These are phyloP conservation scores for Osmoderma eremita DNA, from an alignment of 2,888 invertebrate genomes.

Conservation along the genomic window DNA sequence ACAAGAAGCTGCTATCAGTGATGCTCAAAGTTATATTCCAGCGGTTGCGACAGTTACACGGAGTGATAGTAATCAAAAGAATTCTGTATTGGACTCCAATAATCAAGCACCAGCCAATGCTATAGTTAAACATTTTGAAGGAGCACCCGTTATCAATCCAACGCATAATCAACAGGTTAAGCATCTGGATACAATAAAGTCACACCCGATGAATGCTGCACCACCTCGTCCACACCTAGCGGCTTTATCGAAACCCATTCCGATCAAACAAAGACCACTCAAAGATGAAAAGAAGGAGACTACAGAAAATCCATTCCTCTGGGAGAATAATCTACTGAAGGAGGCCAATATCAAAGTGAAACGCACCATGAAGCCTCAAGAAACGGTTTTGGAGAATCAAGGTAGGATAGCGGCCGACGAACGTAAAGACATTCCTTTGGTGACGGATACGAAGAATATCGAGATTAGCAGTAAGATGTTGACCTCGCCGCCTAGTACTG, in stretches of 20 bases:
- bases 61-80: background rate
- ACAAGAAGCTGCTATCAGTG: background rate
- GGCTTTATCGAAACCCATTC: too few relatives aligned
- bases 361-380: slow-evolving; percentile 13
- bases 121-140: background rate
- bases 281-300: slow-evolving; percentile 10
- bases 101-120: too few relatives aligned
- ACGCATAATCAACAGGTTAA: background rate
- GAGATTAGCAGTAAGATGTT: slow-evolving; percentile 37
- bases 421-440: slow-evolving; percentile 22
- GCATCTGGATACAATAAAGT: too few relatives aligned
- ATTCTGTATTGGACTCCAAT: too few relatives aligned
- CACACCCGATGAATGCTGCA: too few relatives aligned
- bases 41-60: background rate
- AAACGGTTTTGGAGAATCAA: slow-evolving; percentile 14
- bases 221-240: too few relatives aligned
- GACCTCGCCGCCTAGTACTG: slow-evolving; percentile 5
- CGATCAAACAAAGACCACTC: background rate
- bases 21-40: slow-evolving; percentile 4
- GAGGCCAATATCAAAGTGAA: slow-evolving; percentile 40
- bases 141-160: background rate
- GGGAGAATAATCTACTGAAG: slow-evolving; percentile 40
- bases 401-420: slow-evolving; percentile 19
- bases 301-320: slow-evolving; percentile 35
- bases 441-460: slow-evolving; percentile 6